Base-by-base conservation (phyloP, 2,113 vertebrate species). In the Nothocercus nigrocapillus region DNA sequence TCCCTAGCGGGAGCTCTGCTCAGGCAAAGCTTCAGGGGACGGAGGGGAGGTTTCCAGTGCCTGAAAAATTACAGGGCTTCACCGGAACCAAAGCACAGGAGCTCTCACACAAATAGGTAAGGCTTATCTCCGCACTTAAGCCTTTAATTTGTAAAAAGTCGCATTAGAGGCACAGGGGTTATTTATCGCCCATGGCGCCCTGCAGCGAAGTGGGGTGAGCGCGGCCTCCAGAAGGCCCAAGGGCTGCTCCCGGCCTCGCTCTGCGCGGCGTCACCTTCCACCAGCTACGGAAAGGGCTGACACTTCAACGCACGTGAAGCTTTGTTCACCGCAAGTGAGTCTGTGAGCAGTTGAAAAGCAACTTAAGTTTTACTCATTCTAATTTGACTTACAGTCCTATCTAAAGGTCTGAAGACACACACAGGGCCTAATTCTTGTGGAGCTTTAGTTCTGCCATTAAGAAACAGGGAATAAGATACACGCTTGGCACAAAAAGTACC, bases 271-370 rank as follows among this genome's bases (percentile, higher is more conserved):
- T 25, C 8, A 34, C 28, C n/a, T 36, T 40, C 20, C 21, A 42
- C 24, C 70, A 85, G 32, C 16, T 49, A 56, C 17, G 69, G 19
- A 49, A 38, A 25, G 6, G 0, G 32, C 13, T 0, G 0, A 36
- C 45, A 59, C 14, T 77, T 80, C 25, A 78, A 54, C 6, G 63
- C 3, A 32, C 2, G 7, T 7, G 5, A 45, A 1, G 0, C 4
- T 24, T 14, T 88, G 77, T 91, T 67, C 30, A 49, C 6, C 9
- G 24, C 17, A 83, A 76, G 15, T 79, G 58, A 76, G 34, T 44
- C 28, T 56, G 25, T 13, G 10, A 84, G 7, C 20, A 80, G 5
- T 47, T 47, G 62, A 69, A 74, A 4, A 74, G 7, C 17, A 85
- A 69, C 7, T 9, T 73, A 77, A 74, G 36, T 51, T 68, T 58